Evolutionary conservation across 23 tunicate genomes (phyloP).

Genomic region (Trididemnum miniatum): DNA sequence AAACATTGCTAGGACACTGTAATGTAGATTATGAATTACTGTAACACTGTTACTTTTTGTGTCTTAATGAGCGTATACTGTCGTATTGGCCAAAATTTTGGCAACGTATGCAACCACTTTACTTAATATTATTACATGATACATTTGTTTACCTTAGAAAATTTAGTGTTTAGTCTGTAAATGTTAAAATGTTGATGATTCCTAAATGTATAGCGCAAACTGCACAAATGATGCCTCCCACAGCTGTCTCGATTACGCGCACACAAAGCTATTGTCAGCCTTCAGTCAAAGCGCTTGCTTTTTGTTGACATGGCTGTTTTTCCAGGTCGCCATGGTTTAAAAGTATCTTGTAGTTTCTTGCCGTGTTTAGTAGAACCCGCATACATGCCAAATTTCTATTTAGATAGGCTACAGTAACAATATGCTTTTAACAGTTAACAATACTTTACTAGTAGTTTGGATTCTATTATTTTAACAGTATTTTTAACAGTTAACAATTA

Average conservation of each 20-base stretch:
- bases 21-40: neutral
- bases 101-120: neutral
- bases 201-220: neutral
- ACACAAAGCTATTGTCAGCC: neutral
- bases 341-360: no score
- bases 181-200: neutral
- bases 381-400: no score
- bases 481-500: no score
- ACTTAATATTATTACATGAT: neutral
- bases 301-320: neutral
- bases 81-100: neutral
- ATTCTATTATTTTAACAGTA: no score
- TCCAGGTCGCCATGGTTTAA: neutral
- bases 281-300: neutral
- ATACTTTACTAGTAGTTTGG: no score
- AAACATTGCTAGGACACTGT: neutral
- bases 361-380: no score
- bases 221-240: neutral
- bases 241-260: conserved; percentile 1
- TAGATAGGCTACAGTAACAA: no score
- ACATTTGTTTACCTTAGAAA: neutral
- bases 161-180: neutral
- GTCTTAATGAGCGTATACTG: neutral
- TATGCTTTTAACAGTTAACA: no score
- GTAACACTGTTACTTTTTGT: neutral